Base-by-base conservation (phyloP, 2,113 vertebrate species). In the Gnathonemus longibarbis region DNA sequence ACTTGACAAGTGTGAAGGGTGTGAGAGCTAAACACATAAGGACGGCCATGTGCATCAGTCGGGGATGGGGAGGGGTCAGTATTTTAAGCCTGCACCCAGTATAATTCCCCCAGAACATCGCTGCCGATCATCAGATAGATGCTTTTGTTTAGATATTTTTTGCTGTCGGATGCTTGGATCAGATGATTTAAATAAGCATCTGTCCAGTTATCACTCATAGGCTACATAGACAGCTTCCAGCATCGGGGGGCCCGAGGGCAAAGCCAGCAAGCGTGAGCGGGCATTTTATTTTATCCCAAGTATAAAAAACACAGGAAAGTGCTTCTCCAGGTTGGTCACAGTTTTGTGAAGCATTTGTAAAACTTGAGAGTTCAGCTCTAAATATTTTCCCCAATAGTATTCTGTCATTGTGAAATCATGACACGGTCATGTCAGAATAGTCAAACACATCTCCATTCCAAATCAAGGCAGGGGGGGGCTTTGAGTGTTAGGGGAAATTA, bases 131-230 rank as follows among this genome's bases (percentile, higher is more conserved):
- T 94, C 90, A 93, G 96, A 95, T 96, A 96, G 95, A 95, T 96
- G 95, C 94, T 96, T 96, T 94, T 94, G 92, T 94, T 96, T 95
- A 95, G 93, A 94, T 93, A 90, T 93, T 93, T 94, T 95, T 95
- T 90, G 91, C 89, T 52, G 93, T 89, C 52, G 92, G 93, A 93
- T 94, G 93, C 90, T 94, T 92, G 94, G 94, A 95, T 96, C 95
- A 95, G 94, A 95, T 95, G 94, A 96, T 96, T 96, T 95, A 93
- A 95, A 96, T 96, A 95, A 95, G 94, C 94, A 94, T 94, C 91
- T 90, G 92, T 93, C 94, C 93, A 92, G 93, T 94, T 95, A 94
- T 94, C 92, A 93, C 93, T 95, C 95, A 94, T 94, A 94, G 89
- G 92, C 92, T 88, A 92, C 92, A 93, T 91, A 94, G 94, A 95